These are phyloP conservation scores for Calliphora vicina DNA, from an alignment of 1,140 invertebrate species.

Conservation along the genomic window DNA sequence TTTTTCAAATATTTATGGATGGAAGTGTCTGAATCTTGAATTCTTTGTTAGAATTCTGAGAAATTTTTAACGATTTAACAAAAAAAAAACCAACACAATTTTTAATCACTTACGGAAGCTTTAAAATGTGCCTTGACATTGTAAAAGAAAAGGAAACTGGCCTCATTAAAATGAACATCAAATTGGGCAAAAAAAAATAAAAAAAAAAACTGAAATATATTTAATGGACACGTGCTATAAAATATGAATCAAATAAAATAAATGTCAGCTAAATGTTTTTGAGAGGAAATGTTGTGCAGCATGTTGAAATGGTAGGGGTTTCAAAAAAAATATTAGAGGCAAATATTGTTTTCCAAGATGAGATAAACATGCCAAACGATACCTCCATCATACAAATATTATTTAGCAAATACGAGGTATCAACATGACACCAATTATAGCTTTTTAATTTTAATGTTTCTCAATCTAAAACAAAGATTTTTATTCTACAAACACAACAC, in stretches of 20 bases:
- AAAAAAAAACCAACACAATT: not conserved
- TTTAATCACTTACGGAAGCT: constrained; percentile 5
- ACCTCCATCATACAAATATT: too few relatives aligned
- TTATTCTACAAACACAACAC: too few relatives aligned
- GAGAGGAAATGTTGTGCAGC: not conserved
- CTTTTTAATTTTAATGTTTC: too few relatives aligned
- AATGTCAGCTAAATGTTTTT: not conserved
- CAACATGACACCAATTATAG: too few relatives aligned
- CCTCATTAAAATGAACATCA: constrained; percentile 3
- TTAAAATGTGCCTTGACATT: not conserved
- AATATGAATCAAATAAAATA: not conserved
- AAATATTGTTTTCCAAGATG: too few relatives aligned
- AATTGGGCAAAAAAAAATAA: not conserved
- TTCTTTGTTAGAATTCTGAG: not conserved
- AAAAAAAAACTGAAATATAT: too few relatives aligned
- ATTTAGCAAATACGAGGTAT: too few relatives aligned
- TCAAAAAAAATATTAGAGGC: too few relatives aligned
- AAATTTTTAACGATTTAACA: not conserved
- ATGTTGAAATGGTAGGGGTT: too few relatives aligned
- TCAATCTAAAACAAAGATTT: too few relatives aligned
- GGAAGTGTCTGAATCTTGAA: not conserved
- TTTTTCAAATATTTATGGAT: not conserved
- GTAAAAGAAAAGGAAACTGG: not conserved
- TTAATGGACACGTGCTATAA: constrained; percentile 11
- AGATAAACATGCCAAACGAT: too few relatives aligned